Evolutionary conservation across 2,888 invertebrate species (phyloP).

Genomic region (Phengaris arion): DNA sequence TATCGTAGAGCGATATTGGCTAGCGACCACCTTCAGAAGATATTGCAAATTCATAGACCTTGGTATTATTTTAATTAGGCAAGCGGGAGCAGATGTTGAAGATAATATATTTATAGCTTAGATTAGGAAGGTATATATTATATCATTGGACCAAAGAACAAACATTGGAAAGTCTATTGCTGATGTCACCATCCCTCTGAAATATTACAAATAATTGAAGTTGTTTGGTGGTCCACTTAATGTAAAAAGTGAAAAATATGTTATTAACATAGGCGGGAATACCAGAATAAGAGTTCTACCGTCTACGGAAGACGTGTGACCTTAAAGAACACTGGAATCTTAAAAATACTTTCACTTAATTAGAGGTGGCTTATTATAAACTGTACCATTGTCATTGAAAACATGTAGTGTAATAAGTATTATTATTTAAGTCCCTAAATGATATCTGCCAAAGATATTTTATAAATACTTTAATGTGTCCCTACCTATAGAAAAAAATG

Average conservation of each 20-base stretch:
- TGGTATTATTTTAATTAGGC: not conserved
- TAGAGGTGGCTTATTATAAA: not conserved
- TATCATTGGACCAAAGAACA: too few species aligned
- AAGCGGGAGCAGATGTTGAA: not conserved
- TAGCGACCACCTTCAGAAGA: slow-evolving; percentile 5
- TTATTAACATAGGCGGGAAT: not conserved
- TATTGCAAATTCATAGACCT: slow-evolving; percentile 13
- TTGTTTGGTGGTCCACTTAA: too few species aligned
- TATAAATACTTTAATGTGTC: too few species aligned
- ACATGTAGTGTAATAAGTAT: too few species aligned
- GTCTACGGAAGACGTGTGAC: not conserved
- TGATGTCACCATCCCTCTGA: too few species aligned
- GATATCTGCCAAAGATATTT: too few species aligned
- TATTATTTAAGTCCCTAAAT: too few species aligned
- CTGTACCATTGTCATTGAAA: not conserved
- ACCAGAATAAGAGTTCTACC: not conserved
- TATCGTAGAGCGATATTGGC: slow-evolving; percentile 2
- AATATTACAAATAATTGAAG: too few species aligned
- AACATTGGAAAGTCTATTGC: too few species aligned
- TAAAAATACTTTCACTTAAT: slow-evolving; percentile 5
- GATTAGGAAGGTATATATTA: not conserved
- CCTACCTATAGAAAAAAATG: too few species aligned
- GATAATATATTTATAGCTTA: not conserved
- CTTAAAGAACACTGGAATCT: not conserved
- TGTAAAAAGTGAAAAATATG: too few species aligned